Evolutionary conservation across 92 coral and sea anemone genomes (phyloP).

Genomic region (Desmophyllum pertusum): DNA sequence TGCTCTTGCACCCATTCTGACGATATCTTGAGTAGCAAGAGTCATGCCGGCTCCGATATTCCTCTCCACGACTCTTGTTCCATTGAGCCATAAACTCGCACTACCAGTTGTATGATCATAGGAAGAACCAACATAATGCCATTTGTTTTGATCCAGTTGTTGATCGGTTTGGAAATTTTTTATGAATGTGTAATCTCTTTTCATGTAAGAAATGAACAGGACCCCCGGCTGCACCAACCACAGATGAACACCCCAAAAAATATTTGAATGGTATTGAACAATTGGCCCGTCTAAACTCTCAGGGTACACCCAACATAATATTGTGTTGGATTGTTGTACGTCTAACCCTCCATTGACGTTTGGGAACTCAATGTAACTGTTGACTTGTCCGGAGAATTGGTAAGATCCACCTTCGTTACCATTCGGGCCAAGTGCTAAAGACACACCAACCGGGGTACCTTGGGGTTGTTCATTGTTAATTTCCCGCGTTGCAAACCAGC

Average conservation of each 20-base stretch:
- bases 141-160: too few species aligned
- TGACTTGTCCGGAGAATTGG: constrained; percentile 22
- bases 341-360: constrained; percentile 31
- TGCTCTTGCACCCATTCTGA: too few species aligned
- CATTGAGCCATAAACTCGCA: too few species aligned
- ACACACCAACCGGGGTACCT: constrained; percentile 16
- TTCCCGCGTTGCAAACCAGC: constrained; percentile 18
- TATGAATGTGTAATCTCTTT: too few species aligned
- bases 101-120: too few species aligned
- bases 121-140: too few species aligned
- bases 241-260: not conserved
- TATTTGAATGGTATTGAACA: not conserved
- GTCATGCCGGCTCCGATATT: too few species aligned
- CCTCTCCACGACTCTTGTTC: too few species aligned
- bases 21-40: too few species aligned
- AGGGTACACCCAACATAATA: constrained; percentile 21
- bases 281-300: not conserved
- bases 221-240: not conserved
- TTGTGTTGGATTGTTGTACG: not conserved
- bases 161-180: too few species aligned
- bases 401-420: constrained; percentile 45
- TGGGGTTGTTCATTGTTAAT: not conserved
- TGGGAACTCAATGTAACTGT: constrained; percentile 19
- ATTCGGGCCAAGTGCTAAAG: constrained; percentile 23
- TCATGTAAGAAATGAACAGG: too few species aligned